Conservation (phyloP, 2,113 vertebrate genomes). For the Proteles cristata region DNA sequence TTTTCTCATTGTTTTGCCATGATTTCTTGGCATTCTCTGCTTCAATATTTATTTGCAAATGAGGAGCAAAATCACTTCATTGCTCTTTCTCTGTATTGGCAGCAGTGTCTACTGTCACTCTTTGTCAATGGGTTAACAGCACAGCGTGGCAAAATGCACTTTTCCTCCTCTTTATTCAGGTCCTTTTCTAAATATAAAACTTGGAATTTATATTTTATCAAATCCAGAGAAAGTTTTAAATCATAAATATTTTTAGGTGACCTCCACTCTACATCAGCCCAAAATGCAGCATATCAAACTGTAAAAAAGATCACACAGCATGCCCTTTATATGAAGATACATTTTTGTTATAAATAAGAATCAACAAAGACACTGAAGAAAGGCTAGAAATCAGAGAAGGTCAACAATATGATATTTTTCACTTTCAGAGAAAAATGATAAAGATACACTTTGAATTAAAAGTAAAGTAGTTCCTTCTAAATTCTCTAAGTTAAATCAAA, state of each 20-base stretch:
- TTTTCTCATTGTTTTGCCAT: not conserved
- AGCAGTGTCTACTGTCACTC: not conserved
- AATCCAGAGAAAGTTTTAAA: not conserved
- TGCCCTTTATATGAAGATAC: not conserved
- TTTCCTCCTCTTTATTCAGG: not conserved
- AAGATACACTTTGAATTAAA: not conserved
- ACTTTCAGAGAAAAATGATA: not conserved
- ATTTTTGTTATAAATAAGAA: not conserved
- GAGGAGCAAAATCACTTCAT: not conserved
- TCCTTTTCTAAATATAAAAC: not conserved
- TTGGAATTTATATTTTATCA: not conserved
- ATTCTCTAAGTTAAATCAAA: not conserved
- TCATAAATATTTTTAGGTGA: not conserved
- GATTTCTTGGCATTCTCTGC: constrained; percentile 21
- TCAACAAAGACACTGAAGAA: not conserved
- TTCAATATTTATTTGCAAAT: constrained; percentile 31
- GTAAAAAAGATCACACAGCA: not conserved
- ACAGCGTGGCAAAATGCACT: not conserved
- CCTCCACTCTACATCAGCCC: not conserved
- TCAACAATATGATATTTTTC: not conserved
- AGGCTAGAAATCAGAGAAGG: not conserved
- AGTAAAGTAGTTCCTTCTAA: not conserved
- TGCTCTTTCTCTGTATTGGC: not conserved
- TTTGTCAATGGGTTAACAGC: not conserved
- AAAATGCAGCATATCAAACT: not conserved